Evolutionary conservation across 2,797 vertebrate species (phyloP).

Genomic region (Lepus townsendii): DNA sequence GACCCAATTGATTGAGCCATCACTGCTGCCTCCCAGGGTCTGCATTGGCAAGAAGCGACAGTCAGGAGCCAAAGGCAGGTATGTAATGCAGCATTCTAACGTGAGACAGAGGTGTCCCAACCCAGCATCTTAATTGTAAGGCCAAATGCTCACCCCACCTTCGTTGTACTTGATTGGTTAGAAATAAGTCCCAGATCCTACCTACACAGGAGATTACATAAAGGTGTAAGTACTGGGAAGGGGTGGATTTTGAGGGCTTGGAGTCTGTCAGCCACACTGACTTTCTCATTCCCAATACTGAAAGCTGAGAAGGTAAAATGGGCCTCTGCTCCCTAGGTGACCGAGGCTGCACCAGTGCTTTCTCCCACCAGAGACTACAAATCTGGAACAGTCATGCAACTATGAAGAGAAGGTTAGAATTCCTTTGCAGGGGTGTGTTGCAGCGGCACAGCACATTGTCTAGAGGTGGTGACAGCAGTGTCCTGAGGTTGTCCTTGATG

Average conservation of each 20-base stretch:
- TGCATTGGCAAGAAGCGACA: too few species aligned
- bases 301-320: conserved; percentile 25
- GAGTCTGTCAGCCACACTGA: not conserved
- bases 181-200: conserved; percentile 35
- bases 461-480: conserved; percentile 20
- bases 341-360: conserved; percentile 22
- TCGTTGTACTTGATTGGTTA: conserved; percentile 25
- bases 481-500: conserved; percentile 21
- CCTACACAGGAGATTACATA: not conserved
- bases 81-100: too few species aligned
- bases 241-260: not conserved
- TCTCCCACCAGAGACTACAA: not conserved
- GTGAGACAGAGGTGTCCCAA: too few species aligned
- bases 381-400: conserved; percentile 35
- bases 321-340: not conserved
- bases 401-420: conserved; percentile 31
- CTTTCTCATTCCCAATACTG: not conserved
- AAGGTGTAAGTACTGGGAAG: not conserved
- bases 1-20: too few species aligned
- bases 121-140: too few species aligned
- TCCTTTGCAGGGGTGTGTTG: not conserved
- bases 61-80: too few species aligned
- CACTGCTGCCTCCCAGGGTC: too few species aligned
- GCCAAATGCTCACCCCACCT: not conserved
- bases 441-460: not conserved